Conservation (phyloP, 2,797 vertebrate genomes). For the Momotus momota region DNA sequence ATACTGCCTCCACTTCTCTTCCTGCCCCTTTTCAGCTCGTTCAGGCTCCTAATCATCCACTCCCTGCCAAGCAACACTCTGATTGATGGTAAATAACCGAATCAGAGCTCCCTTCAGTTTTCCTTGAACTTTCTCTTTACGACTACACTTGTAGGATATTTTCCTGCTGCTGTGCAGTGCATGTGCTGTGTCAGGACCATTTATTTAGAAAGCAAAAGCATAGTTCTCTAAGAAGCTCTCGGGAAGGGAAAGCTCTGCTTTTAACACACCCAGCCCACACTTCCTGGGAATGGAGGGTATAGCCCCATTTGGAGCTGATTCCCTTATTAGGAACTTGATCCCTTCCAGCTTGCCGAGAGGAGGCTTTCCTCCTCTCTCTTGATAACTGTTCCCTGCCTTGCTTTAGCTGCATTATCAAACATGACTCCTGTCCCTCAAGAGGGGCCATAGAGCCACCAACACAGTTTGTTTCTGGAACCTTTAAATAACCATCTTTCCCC, state of each 20-base stretch:
- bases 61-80: constrained; percentile 82
- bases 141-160: background rate
- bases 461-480: background rate
- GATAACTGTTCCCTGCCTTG: background rate
- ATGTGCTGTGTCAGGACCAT: background rate
- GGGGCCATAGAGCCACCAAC: background rate
- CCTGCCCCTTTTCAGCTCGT: constrained; percentile 85
- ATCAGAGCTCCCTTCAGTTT: constrained; percentile 75
- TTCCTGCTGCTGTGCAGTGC: constrained; percentile 1
- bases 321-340: constrained; percentile 19
- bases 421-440: background rate
- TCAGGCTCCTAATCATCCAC: constrained; percentile 82
- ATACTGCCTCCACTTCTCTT: constrained; percentile 94
- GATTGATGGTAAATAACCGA: constrained; percentile 87
- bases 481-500: background rate
- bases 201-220: background rate
- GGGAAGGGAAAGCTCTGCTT: background rate
- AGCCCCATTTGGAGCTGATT: background rate
- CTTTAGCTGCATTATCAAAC: background rate
- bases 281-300: background rate
- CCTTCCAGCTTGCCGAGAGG: background rate
- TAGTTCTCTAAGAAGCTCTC: background rate
- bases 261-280: background rate
- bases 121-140: constrained; percentile 63
- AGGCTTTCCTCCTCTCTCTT: background rate